These are phyloP conservation scores for human DNA, from an alignment of 2,113 vertebrate genomes.

Conservation along the genomic window DNA sequence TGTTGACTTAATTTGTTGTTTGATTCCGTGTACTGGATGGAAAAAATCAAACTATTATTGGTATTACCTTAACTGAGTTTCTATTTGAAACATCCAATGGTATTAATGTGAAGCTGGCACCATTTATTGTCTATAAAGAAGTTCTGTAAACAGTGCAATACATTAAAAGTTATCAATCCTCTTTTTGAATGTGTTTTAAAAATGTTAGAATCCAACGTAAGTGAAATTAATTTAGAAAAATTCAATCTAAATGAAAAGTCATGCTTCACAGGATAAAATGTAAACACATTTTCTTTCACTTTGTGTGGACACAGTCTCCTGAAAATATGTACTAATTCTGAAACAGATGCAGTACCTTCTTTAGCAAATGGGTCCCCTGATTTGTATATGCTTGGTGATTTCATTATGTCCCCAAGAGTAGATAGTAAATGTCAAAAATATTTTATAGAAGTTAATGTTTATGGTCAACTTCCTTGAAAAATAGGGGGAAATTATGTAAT, in stretches of 20 bases:
- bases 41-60: neutral
- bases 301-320: neutral
- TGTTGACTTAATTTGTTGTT: neutral
- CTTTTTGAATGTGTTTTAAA: neutral
- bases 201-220: neutral
- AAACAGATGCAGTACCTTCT: neutral
- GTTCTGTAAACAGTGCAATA: neutral
- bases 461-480: neutral
- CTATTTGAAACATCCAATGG: neutral
- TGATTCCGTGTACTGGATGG: neutral
- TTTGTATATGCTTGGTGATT: neutral
- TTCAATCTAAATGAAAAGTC: conserved; percentile 53
- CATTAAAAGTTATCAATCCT: neutral
- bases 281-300: neutral
- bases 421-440: neutral
- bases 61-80: neutral
- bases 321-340: neutral
- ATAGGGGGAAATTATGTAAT: neutral
- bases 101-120: neutral
- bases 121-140: neutral
- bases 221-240: neutral
- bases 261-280: neutral
- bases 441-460: neutral
- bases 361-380: neutral
- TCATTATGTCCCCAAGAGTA: neutral